Conservation (phyloP, 2,888 invertebrate genomes). For the Coremacera marginata region DNA sequence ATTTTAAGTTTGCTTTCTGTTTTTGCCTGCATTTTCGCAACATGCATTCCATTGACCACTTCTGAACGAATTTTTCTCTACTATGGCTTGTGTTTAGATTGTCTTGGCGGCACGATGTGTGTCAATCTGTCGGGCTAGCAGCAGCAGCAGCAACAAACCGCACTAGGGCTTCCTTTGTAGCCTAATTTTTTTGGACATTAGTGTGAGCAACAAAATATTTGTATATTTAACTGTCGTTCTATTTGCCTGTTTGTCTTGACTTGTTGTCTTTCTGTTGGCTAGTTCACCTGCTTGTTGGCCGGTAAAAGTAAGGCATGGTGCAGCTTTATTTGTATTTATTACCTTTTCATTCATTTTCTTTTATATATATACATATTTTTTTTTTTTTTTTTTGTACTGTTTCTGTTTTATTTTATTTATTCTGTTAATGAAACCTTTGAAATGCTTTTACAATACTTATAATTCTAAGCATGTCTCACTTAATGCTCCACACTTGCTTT, state of each 20-base stretch:
- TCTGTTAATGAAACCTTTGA: conserved; percentile 24
- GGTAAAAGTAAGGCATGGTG: background rate
- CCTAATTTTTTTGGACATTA: conserved; percentile 27
- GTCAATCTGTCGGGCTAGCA: conserved; percentile 4
- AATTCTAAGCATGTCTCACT: background rate
- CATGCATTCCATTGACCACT: no score
- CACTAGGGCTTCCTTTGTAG: conserved; percentile 22
- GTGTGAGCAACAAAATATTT: background rate
- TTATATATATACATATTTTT: no score
- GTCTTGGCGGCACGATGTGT: background rate
- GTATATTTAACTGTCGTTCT: background rate
- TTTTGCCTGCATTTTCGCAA: no score
- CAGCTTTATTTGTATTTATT: background rate
- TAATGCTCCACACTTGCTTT: background rate
- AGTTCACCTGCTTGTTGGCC: background rate
- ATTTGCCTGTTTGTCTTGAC: background rate
- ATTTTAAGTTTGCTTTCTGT: no score
- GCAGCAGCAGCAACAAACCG: background rate
- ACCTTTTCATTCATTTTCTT: background rate
- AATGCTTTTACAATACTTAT: background rate
- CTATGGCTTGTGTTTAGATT: no score
- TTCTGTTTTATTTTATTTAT: background rate
- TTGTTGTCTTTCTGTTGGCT: background rate
- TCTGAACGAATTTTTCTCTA: no score
- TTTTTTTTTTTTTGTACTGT: no score